Evolutionary conservation across 2,113 vertebrate genomes (phyloP), one percentile per base, ranked within the genome.

Genomic region (Myotis lucifugus): DNA sequence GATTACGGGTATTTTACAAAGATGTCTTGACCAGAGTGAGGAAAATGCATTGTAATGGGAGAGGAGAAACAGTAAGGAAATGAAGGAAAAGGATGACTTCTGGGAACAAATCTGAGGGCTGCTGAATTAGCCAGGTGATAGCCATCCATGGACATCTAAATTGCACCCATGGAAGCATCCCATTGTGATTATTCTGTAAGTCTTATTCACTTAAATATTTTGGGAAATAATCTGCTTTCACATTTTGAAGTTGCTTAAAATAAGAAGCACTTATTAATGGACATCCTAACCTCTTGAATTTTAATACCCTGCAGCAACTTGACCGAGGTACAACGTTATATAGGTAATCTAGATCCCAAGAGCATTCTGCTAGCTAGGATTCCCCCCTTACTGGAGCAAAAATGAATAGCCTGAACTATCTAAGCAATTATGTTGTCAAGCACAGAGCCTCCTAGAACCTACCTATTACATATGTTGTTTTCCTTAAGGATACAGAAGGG

Each of bases 221-320:
- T 40, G 13, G 42, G 29, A 18, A 8, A 8, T 72, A 70, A 85
- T 27, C 3, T 70, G 19, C 84, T 74, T 85, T 29, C n/a, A 64
- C 77, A 64, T 27, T 95, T 91, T 59, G 14, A 66, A 76, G 64
- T 70, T 88, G 7, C n/a, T 77, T 74, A 42, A 97, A 95, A 59
- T 85, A 67, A 93, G 73, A 46, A 27, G 37, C 0, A 8, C 4
- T 64, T 42, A 8, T 74, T 37, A 50, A 79, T 79, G 84, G 88
- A 27, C 27, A 66, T 56, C 2, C 40, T 64, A 46, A 76, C 23
- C 4, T 85, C 34, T 66, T 82, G 27, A 40, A 93, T 85, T 50
- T 91, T 74, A 85, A 94, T 59, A 77, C 6, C 29, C 46, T 78
- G 12, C 6, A 54, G 83, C 21, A 50, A 56, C 18, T 69, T 37